Evolutionary conservation across 2,113 vertebrate species (phyloP), one percentile per base, ranked within the genome.

Genomic region (Uropsilus gracilis): DNA sequence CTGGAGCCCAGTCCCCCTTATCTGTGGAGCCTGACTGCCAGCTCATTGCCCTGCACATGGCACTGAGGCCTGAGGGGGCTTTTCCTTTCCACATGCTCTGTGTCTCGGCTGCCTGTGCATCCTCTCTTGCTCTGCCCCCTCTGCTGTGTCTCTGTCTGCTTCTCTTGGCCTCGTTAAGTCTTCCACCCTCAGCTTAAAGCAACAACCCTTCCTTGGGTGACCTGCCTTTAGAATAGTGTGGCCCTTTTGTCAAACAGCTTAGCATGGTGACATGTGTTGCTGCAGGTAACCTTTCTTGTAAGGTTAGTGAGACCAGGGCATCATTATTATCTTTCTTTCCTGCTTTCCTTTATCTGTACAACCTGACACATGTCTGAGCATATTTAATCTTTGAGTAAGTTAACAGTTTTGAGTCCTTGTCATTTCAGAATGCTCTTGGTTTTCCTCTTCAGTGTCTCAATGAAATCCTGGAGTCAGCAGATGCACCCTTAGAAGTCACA

Each of bases 401-500:
- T 83, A 59, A 64, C 22, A 59, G 2, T 71, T 42, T 89, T 37
- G 46, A 53, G 22, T 85, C 93, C 22, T 24, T 34, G 14, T 89
- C 82, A 69, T 78, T 71, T 71, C n/a, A 85, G 3, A 73, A 8
- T 93, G 59, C 26, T 24, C 50, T 72, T 95, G 57, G 5, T 83
- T 97, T 97, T 32, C 88, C 75, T 93, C 72, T 57, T 37, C 95
- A 99, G 99, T 99, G 99, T 91, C 98, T 99, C 93, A 99, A 99
- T 97, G 99, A 99, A 97, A 98, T 99, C 94, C 96, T 99, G 94
- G 99, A 99, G 83, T 99, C 99, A 0, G 99, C 99, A 94, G 99
- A 99, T 95, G 99, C 99, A 28, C 99, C 99, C 37, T 98, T 99
- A 97, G 99, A 99, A 98, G 99, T 99, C 86, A 99, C 98, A 0